Percentiles rank a stretch among this genome's conserved stretches.
phyloP scores from a whole-genome alignment of 2,113 vertebrate species.

The Peucedramus taeniatus region DNA sequence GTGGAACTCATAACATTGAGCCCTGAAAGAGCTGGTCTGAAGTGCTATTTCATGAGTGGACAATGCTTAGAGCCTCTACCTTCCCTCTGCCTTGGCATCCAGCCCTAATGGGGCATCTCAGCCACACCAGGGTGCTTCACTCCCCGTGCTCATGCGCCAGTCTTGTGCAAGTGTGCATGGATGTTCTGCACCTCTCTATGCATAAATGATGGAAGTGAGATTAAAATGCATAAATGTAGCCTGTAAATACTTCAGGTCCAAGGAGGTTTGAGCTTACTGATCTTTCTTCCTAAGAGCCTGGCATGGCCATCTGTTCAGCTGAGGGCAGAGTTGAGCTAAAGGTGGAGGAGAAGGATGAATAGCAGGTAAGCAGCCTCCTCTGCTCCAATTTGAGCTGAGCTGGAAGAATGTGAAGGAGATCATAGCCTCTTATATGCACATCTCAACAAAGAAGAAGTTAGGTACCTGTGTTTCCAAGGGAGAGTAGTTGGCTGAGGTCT shows the following conservation, averaged over 20 bases:
- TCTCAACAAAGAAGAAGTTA: not conserved
- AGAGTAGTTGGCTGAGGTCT: not conserved
- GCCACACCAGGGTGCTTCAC: not conserved
- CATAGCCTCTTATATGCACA: not conserved
- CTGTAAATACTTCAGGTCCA: not conserved
- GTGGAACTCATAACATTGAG: rapidly evolving
- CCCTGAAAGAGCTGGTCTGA: not conserved
- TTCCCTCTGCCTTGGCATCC: not conserved
- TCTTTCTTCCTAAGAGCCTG: not conserved
- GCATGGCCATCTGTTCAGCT: not conserved
- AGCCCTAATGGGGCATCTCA: not conserved
- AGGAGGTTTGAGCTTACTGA: not conserved
- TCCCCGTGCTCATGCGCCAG: not conserved
- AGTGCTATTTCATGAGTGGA: not conserved
- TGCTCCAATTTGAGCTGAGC: not conserved
- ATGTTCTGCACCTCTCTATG: not conserved
- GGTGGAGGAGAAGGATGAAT: not conserved
- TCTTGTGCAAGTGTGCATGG: not conserved
- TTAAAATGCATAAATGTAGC: not conserved
- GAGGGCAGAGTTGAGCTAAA: not conserved
- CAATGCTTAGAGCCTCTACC: not conserved
- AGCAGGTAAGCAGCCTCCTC: not conserved
- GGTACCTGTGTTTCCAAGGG: not conserved
- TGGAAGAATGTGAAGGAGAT: not conserved
- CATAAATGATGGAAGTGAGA: not conserved